Percentiles rank a stretch among this genome's conserved stretches.
Conservation (phyloP, 2,888 invertebrate species). For the Meliscaeva auricollis region DNA sequence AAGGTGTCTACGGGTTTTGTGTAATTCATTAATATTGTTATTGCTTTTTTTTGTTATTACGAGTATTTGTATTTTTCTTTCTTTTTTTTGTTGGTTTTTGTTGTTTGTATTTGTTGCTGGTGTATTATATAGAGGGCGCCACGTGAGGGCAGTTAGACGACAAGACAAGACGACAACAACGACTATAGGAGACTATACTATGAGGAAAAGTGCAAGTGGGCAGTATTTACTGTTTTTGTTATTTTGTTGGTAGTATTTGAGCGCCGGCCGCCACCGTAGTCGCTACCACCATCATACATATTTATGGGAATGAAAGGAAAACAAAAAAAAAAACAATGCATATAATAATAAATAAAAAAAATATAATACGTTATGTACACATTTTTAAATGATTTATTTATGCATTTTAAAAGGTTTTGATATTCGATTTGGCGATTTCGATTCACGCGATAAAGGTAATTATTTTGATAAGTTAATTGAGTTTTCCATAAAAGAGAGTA, state of each 20-base stretch:
- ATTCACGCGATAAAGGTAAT: constrained; percentile 6
- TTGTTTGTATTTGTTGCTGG: constrained; percentile 35
- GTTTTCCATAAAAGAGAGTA: not conserved
- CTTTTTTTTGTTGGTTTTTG: constrained; percentile 43
- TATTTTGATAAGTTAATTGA: constrained; percentile 34
- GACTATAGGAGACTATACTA: constrained; percentile 4
- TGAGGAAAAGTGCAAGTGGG: constrained; percentile 74
- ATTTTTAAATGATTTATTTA: constrained; percentile 64
- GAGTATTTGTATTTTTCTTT: constrained; percentile 31
- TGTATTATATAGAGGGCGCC: constrained; percentile 8
- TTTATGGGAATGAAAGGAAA: constrained; percentile 50
- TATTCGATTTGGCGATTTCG: constrained; percentile 10
- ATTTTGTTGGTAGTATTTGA: constrained; percentile 35
- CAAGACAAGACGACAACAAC: not conserved
- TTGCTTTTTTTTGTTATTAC: constrained; percentile 39
- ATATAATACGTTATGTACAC: not conserved
- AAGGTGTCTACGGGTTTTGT: constrained; percentile 72
- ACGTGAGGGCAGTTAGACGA: constrained; percentile 12
- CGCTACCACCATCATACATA: not conserved
- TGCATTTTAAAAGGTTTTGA: constrained; percentile 31
- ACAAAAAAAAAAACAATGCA: constrained; percentile 42
- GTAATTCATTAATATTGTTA: constrained; percentile 72
- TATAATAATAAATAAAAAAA: constrained; percentile 42
- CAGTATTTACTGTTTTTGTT: constrained; percentile 32
- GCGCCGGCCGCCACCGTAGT: constrained; percentile 8